Evolutionary conservation across 2,888 invertebrate genomes (phyloP), one percentile per base, ranked within the genome.

Genomic region (Tenthredo notha): DNA sequence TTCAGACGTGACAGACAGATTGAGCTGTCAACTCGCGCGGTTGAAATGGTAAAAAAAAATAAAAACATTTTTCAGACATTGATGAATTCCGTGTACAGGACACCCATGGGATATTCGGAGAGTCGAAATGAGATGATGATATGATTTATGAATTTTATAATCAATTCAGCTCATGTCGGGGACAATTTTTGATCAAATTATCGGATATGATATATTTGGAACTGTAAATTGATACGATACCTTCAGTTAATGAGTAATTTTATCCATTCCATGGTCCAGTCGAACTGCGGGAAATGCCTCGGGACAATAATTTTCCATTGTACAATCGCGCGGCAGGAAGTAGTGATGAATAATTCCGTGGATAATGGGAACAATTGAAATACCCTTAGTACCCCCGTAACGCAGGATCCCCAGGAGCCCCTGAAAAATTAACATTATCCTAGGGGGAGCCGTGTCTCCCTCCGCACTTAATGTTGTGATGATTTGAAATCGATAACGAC

Each of bases 401-500:
- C 67, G 80, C 72, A 70, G 77, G 80, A 84, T 87, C 74, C 87
- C 85, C 87, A 58, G 43, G 86, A 85, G 84, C 84, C 85, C 84
- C 87, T 89, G 88, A 88, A 89, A 89, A 90, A 89, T 90, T 89
- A 88, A 90, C 88, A 87, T 89, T 87, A 87, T 87, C 86, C 87
- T 85, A 65, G 75, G 85, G 88, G 84, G 33, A 78, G 85, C 83
- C 65, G 75, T 82, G 74, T 74, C 50, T 50, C 85, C 85, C 85
- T 85, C 72, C 47, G 84, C 85, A 87, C 88, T 89, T 88, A 88
- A 91, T 88, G 88, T 88, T 86, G 86, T 83, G 89, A 90, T 90
- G 88, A 91, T 91, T 91, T 86, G 90, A 90, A 91, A 91, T 91
- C 92, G 89, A 91, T 91, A 91, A 89, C 88, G 88, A 90, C 87